Percentiles rank a stretch among this genome's conserved stretches.
These are phyloP conservation scores for Eudemis profundana DNA, from an alignment of 2,888 invertebrate genomes.

Conservation along the genomic window DNA sequence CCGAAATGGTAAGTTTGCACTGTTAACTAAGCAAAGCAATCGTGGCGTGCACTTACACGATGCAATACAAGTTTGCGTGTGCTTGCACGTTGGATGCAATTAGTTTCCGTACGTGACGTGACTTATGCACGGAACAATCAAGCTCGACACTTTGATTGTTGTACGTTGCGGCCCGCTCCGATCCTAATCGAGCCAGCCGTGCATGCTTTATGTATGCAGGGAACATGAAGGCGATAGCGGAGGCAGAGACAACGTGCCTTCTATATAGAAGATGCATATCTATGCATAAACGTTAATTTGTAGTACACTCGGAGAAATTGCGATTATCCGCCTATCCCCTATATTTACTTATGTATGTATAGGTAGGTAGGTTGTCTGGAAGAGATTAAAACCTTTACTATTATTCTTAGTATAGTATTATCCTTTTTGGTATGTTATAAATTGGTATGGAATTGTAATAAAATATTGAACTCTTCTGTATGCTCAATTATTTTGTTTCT, in stretches of 20 bases:
- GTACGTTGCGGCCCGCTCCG: slow-evolving; percentile 44
- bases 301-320: too few relatives aligned
- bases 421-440: too few relatives aligned
- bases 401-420: too few relatives aligned
- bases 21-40: background rate
- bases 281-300: too few relatives aligned
- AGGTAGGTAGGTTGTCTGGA: too few relatives aligned
- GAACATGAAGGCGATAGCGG: background rate
- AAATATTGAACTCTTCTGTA: too few relatives aligned
- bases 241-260: background rate
- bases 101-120: slow-evolving; percentile 30
- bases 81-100: slow-evolving; percentile 17
- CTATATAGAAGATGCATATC: too few relatives aligned
- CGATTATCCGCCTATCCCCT: too few relatives aligned
- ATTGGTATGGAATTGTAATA: too few relatives aligned
- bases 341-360: too few relatives aligned
- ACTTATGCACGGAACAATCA: slow-evolving; percentile 30
- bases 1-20: slow-evolving; percentile 91
- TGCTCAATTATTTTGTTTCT: too few relatives aligned
- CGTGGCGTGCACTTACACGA: slow-evolving; percentile 3
- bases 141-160: slow-evolving; percentile 45
- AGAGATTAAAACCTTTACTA: too few relatives aligned
- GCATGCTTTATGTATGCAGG: slow-evolving; percentile 5
- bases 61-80: slow-evolving; percentile 10
- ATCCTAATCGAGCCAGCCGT: slow-evolving; percentile 44